Conservation (phyloP, 1,140 invertebrate species). For the Halictus rubicundus region DNA sequence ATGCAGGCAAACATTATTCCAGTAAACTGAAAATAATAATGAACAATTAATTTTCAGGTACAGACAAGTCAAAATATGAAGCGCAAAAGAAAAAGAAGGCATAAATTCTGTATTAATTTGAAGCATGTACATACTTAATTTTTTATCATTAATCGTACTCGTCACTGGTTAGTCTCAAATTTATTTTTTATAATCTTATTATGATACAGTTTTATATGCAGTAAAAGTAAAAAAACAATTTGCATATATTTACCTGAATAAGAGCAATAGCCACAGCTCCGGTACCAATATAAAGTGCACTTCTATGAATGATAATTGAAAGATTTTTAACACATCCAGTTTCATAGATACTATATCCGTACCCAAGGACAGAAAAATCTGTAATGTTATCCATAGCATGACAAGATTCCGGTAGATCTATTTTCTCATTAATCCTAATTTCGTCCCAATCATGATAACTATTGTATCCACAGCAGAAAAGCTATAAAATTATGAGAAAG, state of each 20-base stretch:
- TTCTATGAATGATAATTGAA: slow-evolving; percentile 85
- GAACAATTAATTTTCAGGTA: not conserved
- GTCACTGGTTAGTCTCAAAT: no score
- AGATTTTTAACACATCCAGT: slow-evolving; percentile 86
- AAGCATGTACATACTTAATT: no score
- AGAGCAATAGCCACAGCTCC: slow-evolving; percentile 90
- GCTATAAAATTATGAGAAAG: slow-evolving; percentile 78
- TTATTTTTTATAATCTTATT: not conserved
- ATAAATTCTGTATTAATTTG: no score
- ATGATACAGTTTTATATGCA: no score
- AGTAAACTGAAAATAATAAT: slow-evolving; percentile 83
- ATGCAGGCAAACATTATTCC: slow-evolving; percentile 93
- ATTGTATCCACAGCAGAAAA: slow-evolving; percentile 88
- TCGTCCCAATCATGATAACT: slow-evolving; percentile 84
- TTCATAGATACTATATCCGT: slow-evolving; percentile 76
- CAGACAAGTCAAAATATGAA: not conserved
- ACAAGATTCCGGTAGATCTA: slow-evolving; percentile 81
- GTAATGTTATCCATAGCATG: slow-evolving; percentile 71
- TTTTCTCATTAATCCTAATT: slow-evolving; percentile 62
- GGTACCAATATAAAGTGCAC: slow-evolving; percentile 88
- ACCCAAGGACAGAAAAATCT: slow-evolving; percentile 45
- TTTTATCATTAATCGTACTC: not conserved
- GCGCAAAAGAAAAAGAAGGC: not conserved
- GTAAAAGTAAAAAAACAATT: no score
- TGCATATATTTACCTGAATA: slow-evolving; percentile 83